These are phyloP conservation scores for Eristalis intricaria DNA, from an alignment of 2,888 invertebrate genomes.

Conservation along the genomic window DNA sequence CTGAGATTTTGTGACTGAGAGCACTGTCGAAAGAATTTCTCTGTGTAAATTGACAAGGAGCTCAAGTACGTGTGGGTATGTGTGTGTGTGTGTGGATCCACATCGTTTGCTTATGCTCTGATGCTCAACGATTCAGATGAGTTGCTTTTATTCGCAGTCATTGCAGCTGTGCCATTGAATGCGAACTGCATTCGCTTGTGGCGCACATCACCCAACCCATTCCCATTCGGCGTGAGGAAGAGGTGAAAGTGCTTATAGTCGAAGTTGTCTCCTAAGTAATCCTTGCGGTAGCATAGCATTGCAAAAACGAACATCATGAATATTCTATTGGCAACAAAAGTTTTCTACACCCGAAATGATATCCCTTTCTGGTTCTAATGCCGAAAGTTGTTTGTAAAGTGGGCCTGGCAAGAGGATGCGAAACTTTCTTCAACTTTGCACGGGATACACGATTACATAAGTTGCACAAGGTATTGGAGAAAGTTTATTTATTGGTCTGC, in stretches of 20 bases:
- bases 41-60: neutral
- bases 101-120: neutral
- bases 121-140: neutral
- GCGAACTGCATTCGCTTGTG: neutral
- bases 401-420: neutral
- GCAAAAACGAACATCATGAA: neutral
- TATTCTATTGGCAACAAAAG: conserved; percentile 9
- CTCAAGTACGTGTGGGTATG: too few relatives aligned
- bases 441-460: conserved; percentile 3
- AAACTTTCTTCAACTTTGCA: neutral
- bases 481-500: conserved; percentile 8
- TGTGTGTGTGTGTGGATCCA: neutral
- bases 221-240: neutral
- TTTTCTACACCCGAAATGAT: neutral
- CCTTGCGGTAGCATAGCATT: neutral
- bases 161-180: too few relatives aligned
- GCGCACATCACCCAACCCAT: neutral
- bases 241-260: conserved; percentile 3
- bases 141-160: neutral
- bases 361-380: neutral
- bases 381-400: neutral
- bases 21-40: neutral
- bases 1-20: neutral
- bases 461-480: neutral
- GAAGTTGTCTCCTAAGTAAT: neutral